Evolutionary conservation across 2,797 vertebrate species (phyloP).

Genomic region (Hippopotamyrus pictus): DNA sequence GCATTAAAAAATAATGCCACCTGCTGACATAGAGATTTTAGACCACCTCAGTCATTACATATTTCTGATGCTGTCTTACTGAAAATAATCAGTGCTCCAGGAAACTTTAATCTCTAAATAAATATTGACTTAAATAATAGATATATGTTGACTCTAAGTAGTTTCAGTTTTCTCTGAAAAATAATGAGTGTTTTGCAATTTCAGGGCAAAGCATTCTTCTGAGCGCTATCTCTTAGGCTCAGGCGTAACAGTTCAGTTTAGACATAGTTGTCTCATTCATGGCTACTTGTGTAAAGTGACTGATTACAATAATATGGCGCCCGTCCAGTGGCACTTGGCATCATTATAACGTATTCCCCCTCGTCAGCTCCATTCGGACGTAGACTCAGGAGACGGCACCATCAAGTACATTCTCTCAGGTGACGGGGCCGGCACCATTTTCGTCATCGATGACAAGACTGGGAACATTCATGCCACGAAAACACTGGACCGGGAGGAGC

Average conservation of each 20-base stretch:
- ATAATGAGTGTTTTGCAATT: not conserved
- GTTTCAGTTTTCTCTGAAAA: not conserved
- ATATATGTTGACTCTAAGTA: not conserved
- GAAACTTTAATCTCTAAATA: not conserved
- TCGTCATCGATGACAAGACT: conserved; percentile 97
- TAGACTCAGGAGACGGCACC: conserved; percentile 84
- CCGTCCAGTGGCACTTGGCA: not conserved
- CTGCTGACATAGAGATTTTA: conserved; percentile 10
- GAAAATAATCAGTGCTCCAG: not conserved
- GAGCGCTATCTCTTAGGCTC: not conserved
- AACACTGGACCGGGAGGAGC: conserved; percentile 91
- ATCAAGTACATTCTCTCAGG: conserved; percentile 99
- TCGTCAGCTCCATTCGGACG: conserved; percentile 89
- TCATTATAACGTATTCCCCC: conserved; percentile 33
- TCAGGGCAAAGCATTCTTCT: not conserved
- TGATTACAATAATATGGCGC: not conserved
- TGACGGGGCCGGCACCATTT: conserved; percentile 95
- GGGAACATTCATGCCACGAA: conserved; percentile 98
- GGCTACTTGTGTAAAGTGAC: not conserved
- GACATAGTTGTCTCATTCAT: not conserved
- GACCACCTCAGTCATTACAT: conserved; percentile 12
- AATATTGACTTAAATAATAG: conserved; percentile 8
- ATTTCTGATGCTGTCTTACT: not conserved
- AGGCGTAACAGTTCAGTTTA: not conserved
- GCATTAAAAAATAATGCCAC: conserved; percentile 13